Percentiles rank a stretch among this genome's conserved stretches.
Conservation (phyloP, 2,888 invertebrate genomes). For the Lasius platythorax region DNA sequence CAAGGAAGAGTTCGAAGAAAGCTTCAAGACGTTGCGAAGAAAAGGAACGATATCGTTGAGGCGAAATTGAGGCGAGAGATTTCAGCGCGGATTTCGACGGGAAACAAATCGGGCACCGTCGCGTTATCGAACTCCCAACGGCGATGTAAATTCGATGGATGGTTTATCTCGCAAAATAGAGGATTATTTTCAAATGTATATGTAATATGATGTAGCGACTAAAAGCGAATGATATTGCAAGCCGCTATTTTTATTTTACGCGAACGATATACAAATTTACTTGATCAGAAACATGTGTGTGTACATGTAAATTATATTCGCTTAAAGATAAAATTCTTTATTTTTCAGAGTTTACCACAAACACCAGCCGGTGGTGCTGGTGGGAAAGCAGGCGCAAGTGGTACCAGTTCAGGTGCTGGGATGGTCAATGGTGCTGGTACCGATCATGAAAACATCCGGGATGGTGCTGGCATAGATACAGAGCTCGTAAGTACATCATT, state of each 20-base stretch:
- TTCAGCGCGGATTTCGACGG: slow-evolving; percentile 52
- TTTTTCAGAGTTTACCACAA: slow-evolving; percentile 88
- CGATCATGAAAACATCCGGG: slow-evolving; percentile 83
- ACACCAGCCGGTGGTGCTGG: slow-evolving; percentile 86
- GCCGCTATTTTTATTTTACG: neutral
- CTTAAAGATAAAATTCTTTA: slow-evolving; percentile 56
- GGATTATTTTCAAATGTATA: neutral
- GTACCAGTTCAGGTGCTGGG: slow-evolving; percentile 76
- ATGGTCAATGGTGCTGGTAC: slow-evolving; percentile 83
- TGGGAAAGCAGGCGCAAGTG: slow-evolving; percentile 80
- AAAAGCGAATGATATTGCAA: neutral
- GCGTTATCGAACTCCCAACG: slow-evolving; percentile 20
- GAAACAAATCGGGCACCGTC: slow-evolving; percentile 50
- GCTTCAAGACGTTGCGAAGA: slow-evolving; percentile 54
- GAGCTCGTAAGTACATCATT: slow-evolving; percentile 83
- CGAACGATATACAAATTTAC: too few relatives aligned
- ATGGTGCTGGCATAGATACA: slow-evolving; percentile 82
- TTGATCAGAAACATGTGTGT: neutral
- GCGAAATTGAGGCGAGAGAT: slow-evolving; percentile 67
- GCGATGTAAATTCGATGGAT: slow-evolving; percentile 21
- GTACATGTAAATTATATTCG: neutral
- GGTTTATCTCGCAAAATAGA: slow-evolving; percentile 1
- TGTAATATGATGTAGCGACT: neutral
- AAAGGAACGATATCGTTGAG: slow-evolving; percentile 57
- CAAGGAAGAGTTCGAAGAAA: slow-evolving; percentile 36